These are phyloP conservation scores for Eudyptes chrysolophus DNA, from an alignment of 2,113 vertebrate species.

Conservation along the genomic window DNA sequence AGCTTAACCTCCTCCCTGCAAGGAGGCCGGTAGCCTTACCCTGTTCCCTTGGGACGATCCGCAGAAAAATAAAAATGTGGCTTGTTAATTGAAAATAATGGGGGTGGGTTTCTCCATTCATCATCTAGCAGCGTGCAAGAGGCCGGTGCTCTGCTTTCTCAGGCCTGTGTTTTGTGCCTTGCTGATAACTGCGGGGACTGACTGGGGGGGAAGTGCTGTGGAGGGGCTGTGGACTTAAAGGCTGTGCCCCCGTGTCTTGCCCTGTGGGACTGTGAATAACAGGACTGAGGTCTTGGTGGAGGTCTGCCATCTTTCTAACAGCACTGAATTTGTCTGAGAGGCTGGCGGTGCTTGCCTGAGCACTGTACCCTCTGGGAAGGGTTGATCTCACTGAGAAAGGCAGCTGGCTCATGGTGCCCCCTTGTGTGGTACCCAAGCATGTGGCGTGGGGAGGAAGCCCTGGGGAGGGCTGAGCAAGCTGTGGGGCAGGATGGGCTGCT, in stretches of 20 bases:
- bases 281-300: not conserved
- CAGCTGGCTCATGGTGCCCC: not conserved
- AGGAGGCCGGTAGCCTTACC: not conserved
- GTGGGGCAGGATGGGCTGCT: not conserved
- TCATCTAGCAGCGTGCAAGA: not conserved
- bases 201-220: fast-evolving
- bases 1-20: not conserved
- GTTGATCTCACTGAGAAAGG: not conserved
- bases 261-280: not conserved
- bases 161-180: not conserved
- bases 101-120: not conserved
- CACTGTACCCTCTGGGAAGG: not conserved
- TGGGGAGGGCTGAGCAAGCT: not conserved
- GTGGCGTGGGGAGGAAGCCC: not conserved
- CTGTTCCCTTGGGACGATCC: not conserved
- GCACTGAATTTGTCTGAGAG: not conserved
- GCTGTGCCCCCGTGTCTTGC: not conserved
- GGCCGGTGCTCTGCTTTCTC: not conserved
- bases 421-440: not conserved
- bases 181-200: fast-evolving
- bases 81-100: not conserved
- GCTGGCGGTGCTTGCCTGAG: not conserved
- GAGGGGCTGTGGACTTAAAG: not conserved
- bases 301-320: not conserved
- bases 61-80: not conserved